Evolutionary conservation across 2,888 invertebrate species (phyloP), one percentile per base, ranked within the genome.

Genomic region (Thysanoteuthis rhombus): DNA sequence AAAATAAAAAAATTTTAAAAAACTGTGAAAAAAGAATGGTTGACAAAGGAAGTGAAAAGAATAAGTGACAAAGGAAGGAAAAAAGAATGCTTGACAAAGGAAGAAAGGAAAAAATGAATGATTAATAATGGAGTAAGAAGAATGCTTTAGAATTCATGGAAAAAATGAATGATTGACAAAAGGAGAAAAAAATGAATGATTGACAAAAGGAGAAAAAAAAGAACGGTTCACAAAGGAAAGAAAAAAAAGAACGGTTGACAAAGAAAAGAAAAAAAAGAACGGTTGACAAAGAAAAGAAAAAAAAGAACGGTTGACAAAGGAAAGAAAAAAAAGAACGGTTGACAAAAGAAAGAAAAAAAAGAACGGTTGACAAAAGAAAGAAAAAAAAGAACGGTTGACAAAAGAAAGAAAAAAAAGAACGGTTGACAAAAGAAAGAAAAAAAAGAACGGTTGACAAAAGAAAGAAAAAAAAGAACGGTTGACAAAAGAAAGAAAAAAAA

Each of bases 321-420:
- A n/a, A 0, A 12, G n/a, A 10, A n/a, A 3, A 12, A n/a, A n/a
- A 8, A 2, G 8, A n/a, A 12, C 8, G 2, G 12, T 1, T 4
- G 2, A n/a, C 2, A 6, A 19, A 52, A 25, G 25, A 25, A 12
- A 32, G 58, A 58, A 32, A 10, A 32, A 32, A 5, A 32, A 12
- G 10, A 58, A 32, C 4, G 32, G 32, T 32, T 8, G 19, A 32
- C 8, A 58, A 32, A 58, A 32, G 10, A 32, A 58, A 12, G 10
- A 10, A 58, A 32, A 32, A 10, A 10, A 10, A 32, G 6, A 3
- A 19, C 2, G n/a, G n/a, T n/a, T 28, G 32, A 58, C 6, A 8
- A 0, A 32, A 10, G 32, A 5, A 32, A 32, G 12, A 12, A 58
- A 32, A 8, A 32, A 58, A n/a, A n/a, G 6, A 32, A 4, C n/a